Evolutionary conservation across 2,888 invertebrate species (phyloP).

Genomic region (Dryobota labecula): DNA sequence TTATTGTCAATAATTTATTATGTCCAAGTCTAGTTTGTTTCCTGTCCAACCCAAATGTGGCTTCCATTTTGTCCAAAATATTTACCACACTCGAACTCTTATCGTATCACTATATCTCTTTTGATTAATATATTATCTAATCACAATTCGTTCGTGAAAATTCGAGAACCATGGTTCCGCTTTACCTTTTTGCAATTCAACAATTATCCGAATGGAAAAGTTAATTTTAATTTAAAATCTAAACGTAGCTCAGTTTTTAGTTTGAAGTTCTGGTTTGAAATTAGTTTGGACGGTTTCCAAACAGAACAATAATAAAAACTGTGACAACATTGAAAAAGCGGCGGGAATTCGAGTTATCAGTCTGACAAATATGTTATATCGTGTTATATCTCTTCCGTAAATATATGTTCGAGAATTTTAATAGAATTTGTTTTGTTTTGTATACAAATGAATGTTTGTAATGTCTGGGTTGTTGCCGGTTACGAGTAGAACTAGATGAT

Average conservation of each 20-base stretch:
- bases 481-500: not conserved
- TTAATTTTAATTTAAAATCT: constrained; percentile 14
- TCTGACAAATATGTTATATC: constrained; percentile 36
- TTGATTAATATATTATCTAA: constrained; percentile 32
- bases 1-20: constrained; percentile 23
- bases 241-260: constrained; percentile 32
- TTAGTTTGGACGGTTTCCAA: constrained; percentile 59
- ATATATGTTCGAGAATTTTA: constrained; percentile 39
- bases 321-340: constrained; percentile 43
- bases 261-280: constrained; percentile 34
- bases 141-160: constrained; percentile 1
- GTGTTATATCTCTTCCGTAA: constrained; percentile 52
- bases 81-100: constrained; percentile 34
- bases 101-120: constrained; percentile 24
- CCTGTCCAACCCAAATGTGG: constrained; percentile 30
- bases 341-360: constrained; percentile 44
- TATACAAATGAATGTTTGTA: constrained; percentile 52
- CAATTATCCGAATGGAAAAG: constrained; percentile 6
- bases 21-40: constrained; percentile 39
- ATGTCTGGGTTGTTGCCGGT: constrained; percentile 7
- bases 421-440: constrained; percentile 55
- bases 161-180: constrained; percentile 33
- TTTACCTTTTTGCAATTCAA: constrained; percentile 20
- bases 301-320: constrained; percentile 50
- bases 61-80: constrained; percentile 20